Base-by-base conservation (phyloP, 2,888 invertebrate species). In the Syrphus vitripennis region DNA sequence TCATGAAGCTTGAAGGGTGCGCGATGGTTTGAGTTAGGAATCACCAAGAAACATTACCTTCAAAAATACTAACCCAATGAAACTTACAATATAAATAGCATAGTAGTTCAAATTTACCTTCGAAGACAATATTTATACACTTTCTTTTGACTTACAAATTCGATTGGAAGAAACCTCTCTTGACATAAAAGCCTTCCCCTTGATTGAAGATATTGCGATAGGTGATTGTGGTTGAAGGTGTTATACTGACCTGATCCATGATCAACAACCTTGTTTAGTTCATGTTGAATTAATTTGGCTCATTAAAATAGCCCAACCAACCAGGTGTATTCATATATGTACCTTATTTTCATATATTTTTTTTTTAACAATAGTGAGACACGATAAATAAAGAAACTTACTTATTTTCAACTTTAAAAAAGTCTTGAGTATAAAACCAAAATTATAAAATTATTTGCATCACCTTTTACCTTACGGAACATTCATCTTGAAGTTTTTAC, bases 171-270 rank as follows among this genome's bases (percentile, higher is more conserved):
- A 34, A 37, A 37, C 21, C 14, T 21, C 14, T 21, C 14, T 59
- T 37, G 34, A 4, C n/a, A 21, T 3, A 6, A 24, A 31, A 37
- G 19, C 14, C 7, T 7, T 24, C 34, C 19, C 2, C n/a, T 24
- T 59, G 37, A 59, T 45, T 45, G 57, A 48, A 65, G 45, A 29
- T 16, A 53, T 16, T 21, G 16, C n/a, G 10, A n/a, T 16, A 12
- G 3, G 21, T 21, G 40, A 7, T 26, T 34, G 31, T 53, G 10
- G 12, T 40, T 37, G 16, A 84, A 57, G 55, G 61, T 34, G 53
- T 61, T 34, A 84, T 84, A 84, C 84, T 76, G 71, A 84, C 84
- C 84, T 84, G 31, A 40, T 84, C 75, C 70, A 34, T 67, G 57
- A 70, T 61, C 50, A 67, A 78, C 59, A 26, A 53, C 57, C 59